phyloP scores from a whole-genome alignment of 2,113 vertebrate species.

The Sturnira hondurensis region DNA sequence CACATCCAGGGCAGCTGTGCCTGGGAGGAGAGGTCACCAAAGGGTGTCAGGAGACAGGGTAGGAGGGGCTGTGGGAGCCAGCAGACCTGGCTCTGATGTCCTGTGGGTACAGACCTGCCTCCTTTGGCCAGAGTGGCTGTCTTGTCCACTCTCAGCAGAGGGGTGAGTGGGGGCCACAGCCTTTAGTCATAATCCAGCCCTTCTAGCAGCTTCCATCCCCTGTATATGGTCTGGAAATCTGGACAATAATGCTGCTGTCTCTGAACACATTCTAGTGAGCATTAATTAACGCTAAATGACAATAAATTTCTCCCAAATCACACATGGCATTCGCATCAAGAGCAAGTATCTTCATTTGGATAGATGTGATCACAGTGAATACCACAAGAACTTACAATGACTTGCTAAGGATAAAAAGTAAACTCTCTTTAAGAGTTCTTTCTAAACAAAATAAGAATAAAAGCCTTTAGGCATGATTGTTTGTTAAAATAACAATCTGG shows the following conservation, averaged over 20 bases:
- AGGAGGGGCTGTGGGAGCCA: not conserved
- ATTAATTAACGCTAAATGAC: conserved; percentile 72
- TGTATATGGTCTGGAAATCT: conserved; percentile 13
- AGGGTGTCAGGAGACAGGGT: accelerated
- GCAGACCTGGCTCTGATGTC: not conserved
- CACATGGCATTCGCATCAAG: conserved; percentile 55
- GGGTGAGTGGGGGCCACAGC: accelerated
- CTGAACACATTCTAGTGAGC: conserved; percentile 60
- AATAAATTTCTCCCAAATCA: conserved; percentile 69
- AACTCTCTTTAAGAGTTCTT: conserved; percentile 71
- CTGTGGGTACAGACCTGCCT: not conserved
- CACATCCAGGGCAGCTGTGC: not conserved
- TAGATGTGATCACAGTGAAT: conserved; percentile 59
- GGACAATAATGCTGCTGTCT: conserved; percentile 21
- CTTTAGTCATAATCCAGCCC: not conserved
- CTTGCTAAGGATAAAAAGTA: conserved; percentile 61
- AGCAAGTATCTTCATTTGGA: conserved; percentile 64
- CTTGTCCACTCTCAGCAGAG: no score
- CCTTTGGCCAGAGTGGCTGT: accelerated
- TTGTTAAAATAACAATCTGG: conserved; percentile 70
- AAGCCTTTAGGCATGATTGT: conserved; percentile 60
- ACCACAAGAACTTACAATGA: conserved; percentile 64
- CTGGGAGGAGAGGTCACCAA: not conserved
- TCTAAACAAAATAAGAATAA: conserved; percentile 68
- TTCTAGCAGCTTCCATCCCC: accelerated